Percentiles rank a stretch among this genome's conserved stretches.
Evolutionary conservation across 2,113 vertebrate species (phyloP).

Genomic region (Pelodiscus sinensis): DNA sequence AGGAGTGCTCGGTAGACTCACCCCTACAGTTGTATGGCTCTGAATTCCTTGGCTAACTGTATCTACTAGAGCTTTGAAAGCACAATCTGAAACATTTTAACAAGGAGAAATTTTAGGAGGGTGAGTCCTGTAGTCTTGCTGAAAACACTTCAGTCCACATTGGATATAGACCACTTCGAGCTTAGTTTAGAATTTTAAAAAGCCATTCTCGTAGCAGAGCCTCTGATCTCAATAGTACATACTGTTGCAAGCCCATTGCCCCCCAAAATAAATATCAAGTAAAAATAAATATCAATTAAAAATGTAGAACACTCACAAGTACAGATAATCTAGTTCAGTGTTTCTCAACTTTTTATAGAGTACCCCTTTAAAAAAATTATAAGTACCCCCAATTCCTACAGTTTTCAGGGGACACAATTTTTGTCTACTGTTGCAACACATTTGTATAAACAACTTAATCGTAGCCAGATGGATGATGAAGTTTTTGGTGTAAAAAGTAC

Average conservation of each 20-base stretch:
- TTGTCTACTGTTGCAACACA: too few relatives aligned
- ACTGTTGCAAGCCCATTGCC: accelerated
- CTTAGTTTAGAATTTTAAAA: background rate
- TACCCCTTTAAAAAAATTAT: too few relatives aligned
- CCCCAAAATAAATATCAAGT: background rate
- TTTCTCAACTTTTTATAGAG: too few relatives aligned
- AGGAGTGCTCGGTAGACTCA: too few relatives aligned
- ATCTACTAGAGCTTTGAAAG: background rate
- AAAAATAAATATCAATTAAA: background rate
- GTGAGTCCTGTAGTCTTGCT: background rate
- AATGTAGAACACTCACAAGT: background rate
- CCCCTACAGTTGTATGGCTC: background rate
- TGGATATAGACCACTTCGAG: background rate
- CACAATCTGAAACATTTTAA: background rate
- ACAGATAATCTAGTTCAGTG: background rate
- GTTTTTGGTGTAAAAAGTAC: too few relatives aligned
- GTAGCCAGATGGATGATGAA: too few relatives aligned
- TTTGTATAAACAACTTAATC: too few relatives aligned
- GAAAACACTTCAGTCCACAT: background rate
- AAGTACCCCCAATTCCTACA: too few relatives aligned
- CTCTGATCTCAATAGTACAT: background rate
- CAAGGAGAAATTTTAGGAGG: background rate
- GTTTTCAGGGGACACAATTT: too few relatives aligned
- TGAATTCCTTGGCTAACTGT: background rate
- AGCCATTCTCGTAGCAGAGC: accelerated